Conservation (phyloP, 2,113 vertebrate genomes). For the Spizaetus ornatus region DNA sequence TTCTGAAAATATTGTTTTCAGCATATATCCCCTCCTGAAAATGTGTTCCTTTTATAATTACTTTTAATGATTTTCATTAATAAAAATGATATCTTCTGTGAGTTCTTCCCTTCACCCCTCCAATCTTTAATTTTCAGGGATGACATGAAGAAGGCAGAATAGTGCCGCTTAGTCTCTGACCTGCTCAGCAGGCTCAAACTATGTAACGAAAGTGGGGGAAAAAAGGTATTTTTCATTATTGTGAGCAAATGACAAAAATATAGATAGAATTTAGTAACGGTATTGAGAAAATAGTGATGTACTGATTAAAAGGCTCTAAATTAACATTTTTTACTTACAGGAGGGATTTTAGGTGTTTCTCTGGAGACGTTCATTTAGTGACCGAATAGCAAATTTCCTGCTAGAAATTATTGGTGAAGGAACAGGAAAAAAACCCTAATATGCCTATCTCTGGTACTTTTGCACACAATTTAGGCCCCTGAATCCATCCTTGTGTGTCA, state of each 20-base stretch:
- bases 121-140: not conserved
- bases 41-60: not conserved
- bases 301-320: not conserved
- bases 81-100: not conserved
- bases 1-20: not conserved
- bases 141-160: not conserved
- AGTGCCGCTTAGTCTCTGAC: not conserved
- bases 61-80: not conserved
- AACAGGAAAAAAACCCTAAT: not conserved
- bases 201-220: rapidly evolving
- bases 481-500: not conserved
- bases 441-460: not conserved
- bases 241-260: not conserved
- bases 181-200: not conserved
- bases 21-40: not conserved
- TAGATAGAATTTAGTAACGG: not conserved
- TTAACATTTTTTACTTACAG: not conserved
- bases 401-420: not conserved
- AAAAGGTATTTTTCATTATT: not conserved
- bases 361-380: not conserved
- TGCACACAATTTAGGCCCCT: not conserved
- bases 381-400: not conserved
- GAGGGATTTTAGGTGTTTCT: not conserved
- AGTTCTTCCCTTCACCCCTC: not conserved
- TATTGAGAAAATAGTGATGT: not conserved